These are phyloP conservation scores for Pelmatolapia mariae DNA, from an alignment of 2,113 vertebrate species.

Conservation along the genomic window DNA sequence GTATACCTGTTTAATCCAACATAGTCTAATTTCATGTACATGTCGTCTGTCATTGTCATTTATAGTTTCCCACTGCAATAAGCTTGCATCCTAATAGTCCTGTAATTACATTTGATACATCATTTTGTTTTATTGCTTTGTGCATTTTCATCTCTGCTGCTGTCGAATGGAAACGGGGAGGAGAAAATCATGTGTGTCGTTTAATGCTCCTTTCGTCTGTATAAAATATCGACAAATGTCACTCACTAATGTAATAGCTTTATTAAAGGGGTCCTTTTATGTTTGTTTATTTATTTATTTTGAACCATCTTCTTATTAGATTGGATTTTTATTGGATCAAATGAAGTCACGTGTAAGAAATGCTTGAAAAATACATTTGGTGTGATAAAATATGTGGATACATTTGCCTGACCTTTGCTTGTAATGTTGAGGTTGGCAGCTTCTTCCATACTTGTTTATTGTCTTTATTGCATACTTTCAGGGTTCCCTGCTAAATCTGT, in stretches of 20 bases:
- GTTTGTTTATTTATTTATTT: neutral
- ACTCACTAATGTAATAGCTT: neutral
- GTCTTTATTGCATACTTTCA: neutral
- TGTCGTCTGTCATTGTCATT: neutral
- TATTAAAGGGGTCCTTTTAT: neutral
- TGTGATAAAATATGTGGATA: neutral
- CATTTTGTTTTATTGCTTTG: neutral
- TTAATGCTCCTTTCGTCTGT: neutral
- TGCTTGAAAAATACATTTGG: neutral
- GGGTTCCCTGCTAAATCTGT: neutral
- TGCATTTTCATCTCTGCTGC: neutral
- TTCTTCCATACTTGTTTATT: neutral
- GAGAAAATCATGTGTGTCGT: neutral
- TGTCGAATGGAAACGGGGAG: neutral
- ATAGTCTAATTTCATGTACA: neutral
- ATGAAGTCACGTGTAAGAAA: neutral
- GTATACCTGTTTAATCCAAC: neutral
- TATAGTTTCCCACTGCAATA: neutral
- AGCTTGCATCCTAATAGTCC: neutral
- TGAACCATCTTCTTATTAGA: neutral
- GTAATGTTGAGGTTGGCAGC: neutral
- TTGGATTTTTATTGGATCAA: neutral
- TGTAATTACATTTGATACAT: neutral
- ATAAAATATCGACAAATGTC: neutral
- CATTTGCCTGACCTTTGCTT: neutral